Conservation (phyloP, 2,113 vertebrate species). For the Urocolius indicus region DNA sequence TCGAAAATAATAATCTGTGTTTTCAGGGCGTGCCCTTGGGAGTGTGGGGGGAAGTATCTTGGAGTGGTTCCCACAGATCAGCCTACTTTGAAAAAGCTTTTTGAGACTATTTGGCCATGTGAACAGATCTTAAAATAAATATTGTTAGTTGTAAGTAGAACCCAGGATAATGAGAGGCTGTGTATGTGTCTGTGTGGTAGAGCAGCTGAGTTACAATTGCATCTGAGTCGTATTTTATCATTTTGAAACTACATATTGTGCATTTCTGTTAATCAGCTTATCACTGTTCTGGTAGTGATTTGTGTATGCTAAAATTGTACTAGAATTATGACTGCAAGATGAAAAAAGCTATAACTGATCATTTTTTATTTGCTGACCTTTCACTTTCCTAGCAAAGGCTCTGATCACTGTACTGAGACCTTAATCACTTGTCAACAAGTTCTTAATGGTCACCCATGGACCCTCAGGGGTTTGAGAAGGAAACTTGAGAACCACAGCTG, state of each 20-base stretch:
- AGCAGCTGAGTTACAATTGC: background rate
- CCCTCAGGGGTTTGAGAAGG: background rate
- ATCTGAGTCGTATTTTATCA: background rate
- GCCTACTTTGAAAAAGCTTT: background rate
- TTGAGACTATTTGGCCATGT: background rate
- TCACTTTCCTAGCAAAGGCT: background rate
- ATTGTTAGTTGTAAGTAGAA: background rate
- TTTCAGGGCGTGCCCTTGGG: background rate
- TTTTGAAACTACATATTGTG: background rate
- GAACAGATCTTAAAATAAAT: background rate
- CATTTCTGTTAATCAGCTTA: background rate
- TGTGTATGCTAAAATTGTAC: background rate
- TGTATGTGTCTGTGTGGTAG: accelerated
- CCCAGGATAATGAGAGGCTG: background rate
- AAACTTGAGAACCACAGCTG: background rate
- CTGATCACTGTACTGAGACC: background rate
- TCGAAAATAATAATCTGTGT: background rate
- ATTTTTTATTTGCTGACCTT: background rate
- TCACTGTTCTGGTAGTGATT: accelerated
- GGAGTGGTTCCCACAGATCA: background rate
- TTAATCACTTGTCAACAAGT: background rate
- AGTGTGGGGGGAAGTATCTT: background rate
- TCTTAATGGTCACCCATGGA: background rate
- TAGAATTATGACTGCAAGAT: background rate
- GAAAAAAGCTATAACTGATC: background rate